Conservation (phyloP, 2,888 invertebrate species). For the Nesidiocoris tenuis region DNA sequence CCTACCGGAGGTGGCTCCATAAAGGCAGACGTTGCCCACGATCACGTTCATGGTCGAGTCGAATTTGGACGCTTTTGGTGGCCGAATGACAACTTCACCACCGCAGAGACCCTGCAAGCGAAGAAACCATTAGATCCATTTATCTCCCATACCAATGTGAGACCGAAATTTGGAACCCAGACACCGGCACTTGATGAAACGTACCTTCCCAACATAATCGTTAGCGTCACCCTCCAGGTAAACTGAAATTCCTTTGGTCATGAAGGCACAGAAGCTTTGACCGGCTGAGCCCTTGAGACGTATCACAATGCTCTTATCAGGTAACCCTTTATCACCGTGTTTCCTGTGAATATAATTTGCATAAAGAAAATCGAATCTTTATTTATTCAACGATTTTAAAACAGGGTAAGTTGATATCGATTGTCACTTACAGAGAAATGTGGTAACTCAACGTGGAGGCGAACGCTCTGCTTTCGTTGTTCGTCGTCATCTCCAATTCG, state of each 20-base stretch:
- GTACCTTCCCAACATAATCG: conserved; percentile 90
- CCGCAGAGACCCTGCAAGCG: conserved; percentile 79
- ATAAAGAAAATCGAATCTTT: too few species aligned
- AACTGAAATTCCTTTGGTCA: conserved; percentile 84
- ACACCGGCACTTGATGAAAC: too few species aligned
- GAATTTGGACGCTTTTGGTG: conserved; percentile 74
- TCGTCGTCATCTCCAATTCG: conserved; percentile 74
- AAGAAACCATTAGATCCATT: too few species aligned
- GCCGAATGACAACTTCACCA: conserved; percentile 88
- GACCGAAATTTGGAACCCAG: too few species aligned
- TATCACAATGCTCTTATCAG: conserved; percentile 77
- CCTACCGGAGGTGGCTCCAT: conserved; percentile 92
- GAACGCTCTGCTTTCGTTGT: conserved; percentile 90
- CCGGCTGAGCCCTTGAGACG: conserved; percentile 90
- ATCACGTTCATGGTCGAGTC: conserved; percentile 90
- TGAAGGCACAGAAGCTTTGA: conserved; percentile 98
- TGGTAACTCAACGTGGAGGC: conserved; percentile 91
- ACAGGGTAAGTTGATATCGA: conserved; percentile 1
- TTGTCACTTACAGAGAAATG: conserved; percentile 77
- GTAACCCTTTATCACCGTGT: conserved; percentile 83
- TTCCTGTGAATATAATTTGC: conserved; percentile 63
- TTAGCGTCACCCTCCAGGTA: conserved; percentile 95
- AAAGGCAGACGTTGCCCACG: conserved; percentile 96
- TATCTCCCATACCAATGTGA: too few species aligned
- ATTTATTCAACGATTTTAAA: too few species aligned